Percentiles rank a stretch among this genome's conserved stretches.
These are phyloP conservation scores for Acrossocheilus fasciatus DNA, from an alignment of 2,797 vertebrate species.

Conservation along the genomic window DNA sequence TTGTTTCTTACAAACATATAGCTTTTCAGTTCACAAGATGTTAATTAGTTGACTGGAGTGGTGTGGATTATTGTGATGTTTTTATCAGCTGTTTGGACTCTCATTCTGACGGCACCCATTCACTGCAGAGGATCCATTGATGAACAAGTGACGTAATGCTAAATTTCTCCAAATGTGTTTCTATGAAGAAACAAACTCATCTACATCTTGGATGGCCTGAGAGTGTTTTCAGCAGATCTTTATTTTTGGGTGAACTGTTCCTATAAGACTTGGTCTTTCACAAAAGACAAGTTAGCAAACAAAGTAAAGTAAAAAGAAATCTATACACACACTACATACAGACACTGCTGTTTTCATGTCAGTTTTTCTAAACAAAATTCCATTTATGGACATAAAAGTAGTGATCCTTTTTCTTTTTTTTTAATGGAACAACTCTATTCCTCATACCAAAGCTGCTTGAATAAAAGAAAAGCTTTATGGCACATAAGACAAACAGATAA, in stretches of 20 bases:
- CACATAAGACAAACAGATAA: slow-evolving; percentile 20
- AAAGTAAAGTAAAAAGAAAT: not conserved
- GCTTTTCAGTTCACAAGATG: not conserved
- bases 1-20: not conserved
- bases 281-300: not conserved
- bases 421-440: not conserved
- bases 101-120: not conserved
- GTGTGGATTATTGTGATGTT: not conserved
- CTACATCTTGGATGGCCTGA: not conserved
- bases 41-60: not conserved
- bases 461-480: slow-evolving; percentile 19
- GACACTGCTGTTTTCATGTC: no score
- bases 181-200: not conserved
- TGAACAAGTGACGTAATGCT: not conserved
- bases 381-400: not conserved
- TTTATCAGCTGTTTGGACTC: not conserved
- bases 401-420: not conserved
- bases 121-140: not conserved
- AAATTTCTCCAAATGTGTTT: not conserved
- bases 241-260: not conserved
- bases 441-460: not conserved
- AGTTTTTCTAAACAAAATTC: not conserved
- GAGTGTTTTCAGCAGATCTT: not conserved
- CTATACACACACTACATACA: not conserved
- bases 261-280: not conserved